Evolutionary conservation across 2,888 invertebrate species (phyloP), one percentile per base, ranked within the genome.

Genomic region (Stratiomys singularior): DNA sequence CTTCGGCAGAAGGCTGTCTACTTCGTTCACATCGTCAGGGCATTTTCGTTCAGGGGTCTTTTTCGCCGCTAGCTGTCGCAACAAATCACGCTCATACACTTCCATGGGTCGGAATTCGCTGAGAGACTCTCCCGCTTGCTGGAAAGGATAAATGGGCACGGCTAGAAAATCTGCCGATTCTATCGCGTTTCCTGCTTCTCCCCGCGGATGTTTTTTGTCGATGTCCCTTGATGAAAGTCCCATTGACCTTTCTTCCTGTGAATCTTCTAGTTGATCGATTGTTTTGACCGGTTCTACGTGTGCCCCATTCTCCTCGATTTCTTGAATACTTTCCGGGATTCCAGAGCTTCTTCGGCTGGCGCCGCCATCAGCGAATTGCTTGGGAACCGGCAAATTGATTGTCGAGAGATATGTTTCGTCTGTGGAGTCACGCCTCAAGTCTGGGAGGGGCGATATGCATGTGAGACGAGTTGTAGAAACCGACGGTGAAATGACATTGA

Each of bases 341-440:
- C 87, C 86, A 2, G 87, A 92, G 18, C 90, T 90, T 11, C 92
- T 91, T 15, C 94, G 90, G 56, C 94, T 89, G 80, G 94, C 93
- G 80, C 92, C 91, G 80, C 92, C 92, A 83, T 95, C 95, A 1
- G 95, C 95, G 86, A 96, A 96, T 82, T 93, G 93, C 37, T 92
- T 90, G 7, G 96, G 96, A 63, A 92, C 94, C 0, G 95, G 95
- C 80, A 95, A 87, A 79, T 82, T 87, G 21, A 87, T 83, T 58
- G 84, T 81, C 81, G 84, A 84, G 74, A 87, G 86, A 79, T 87
- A 87, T 77, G 89, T 90, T 60, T 91, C 91, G 69, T 89, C 88
- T 79, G 89, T 88, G 3, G 91, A 92, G 82, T 91, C 92, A 76
- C 92, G 88, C 77, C 91, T 86, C 30, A 90, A 84, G 83, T 92